These are phyloP conservation scores for Onychomys arenicola DNA, from an alignment of 2,797 vertebrate species.

Conservation along the genomic window DNA sequence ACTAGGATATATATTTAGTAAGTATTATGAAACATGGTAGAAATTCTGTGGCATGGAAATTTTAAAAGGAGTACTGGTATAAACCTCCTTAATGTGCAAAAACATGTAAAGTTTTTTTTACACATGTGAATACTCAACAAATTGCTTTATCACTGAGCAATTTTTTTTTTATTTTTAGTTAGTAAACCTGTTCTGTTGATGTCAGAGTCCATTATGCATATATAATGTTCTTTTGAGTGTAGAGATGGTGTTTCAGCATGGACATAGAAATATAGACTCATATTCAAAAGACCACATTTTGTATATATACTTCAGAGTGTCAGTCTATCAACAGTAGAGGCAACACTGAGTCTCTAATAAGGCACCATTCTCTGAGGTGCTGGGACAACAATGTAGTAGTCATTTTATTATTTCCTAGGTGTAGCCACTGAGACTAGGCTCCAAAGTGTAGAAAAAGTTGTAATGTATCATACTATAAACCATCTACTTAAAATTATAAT, in stretches of 20 bases:
- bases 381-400: background rate
- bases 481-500: background rate
- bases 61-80: background rate
- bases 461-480: background rate
- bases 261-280: background rate
- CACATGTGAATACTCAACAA: background rate
- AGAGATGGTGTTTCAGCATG: background rate
- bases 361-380: background rate
- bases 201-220: background rate
- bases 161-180: background rate
- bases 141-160: background rate
- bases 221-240: background rate
- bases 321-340: background rate
- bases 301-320: background rate
- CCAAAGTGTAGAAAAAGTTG: background rate
- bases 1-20: background rate
- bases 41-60: background rate
- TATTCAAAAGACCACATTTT: background rate
- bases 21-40: background rate
- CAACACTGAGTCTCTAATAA: background rate
- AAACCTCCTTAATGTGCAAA: background rate
- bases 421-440: background rate
- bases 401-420: background rate
- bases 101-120: background rate
- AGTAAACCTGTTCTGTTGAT: background rate